These are phyloP conservation scores for Drosophila histrio DNA, from an alignment of 2,888 invertebrate species.

Conservation along the genomic window DNA sequence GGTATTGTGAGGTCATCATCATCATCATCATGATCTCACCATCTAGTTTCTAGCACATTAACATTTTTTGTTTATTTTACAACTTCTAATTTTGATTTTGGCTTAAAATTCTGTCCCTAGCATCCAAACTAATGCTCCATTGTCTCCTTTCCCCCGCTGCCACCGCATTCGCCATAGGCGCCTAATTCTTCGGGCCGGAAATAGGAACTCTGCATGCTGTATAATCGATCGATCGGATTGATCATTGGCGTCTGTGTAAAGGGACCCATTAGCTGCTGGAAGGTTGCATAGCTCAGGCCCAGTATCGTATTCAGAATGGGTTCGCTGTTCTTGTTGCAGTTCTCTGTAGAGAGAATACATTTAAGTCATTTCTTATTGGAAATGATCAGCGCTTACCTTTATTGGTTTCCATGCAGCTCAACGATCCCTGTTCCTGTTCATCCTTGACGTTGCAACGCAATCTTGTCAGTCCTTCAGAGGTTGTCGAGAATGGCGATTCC, in stretches of 20 bases:
- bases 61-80: slow-evolving; percentile 74
- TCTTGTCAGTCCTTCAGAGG: slow-evolving; percentile 72
- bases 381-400: slow-evolving; percentile 71
- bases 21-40: not conserved
- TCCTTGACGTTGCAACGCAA: slow-evolving; percentile 81
- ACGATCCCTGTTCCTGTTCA: slow-evolving; percentile 82
- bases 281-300: slow-evolving; percentile 84
- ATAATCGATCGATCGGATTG: slow-evolving; percentile 87
- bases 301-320: slow-evolving; percentile 83
- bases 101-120: slow-evolving; percentile 57
- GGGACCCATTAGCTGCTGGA: slow-evolving; percentile 84
- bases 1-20: slow-evolving; percentile 1
- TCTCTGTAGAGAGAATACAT: slow-evolving; percentile 65
- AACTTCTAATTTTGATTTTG: slow-evolving; percentile 81
- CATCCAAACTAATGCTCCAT: slow-evolving; percentile 65
- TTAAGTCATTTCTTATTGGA: not conserved
- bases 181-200: slow-evolving; percentile 86
- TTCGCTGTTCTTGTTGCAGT: slow-evolving; percentile 84
- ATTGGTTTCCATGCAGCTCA: slow-evolving; percentile 83
- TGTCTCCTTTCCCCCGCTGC: slow-evolving; percentile 69
- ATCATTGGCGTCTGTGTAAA: slow-evolving; percentile 84
- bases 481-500: slow-evolving; percentile 80
- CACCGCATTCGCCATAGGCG: slow-evolving; percentile 78
- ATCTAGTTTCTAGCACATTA: slow-evolving; percentile 58
- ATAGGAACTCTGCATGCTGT: slow-evolving; percentile 88